phyloP scores from a whole-genome alignment of 2,888 invertebrate species.

The Euzetes globulus region DNA sequence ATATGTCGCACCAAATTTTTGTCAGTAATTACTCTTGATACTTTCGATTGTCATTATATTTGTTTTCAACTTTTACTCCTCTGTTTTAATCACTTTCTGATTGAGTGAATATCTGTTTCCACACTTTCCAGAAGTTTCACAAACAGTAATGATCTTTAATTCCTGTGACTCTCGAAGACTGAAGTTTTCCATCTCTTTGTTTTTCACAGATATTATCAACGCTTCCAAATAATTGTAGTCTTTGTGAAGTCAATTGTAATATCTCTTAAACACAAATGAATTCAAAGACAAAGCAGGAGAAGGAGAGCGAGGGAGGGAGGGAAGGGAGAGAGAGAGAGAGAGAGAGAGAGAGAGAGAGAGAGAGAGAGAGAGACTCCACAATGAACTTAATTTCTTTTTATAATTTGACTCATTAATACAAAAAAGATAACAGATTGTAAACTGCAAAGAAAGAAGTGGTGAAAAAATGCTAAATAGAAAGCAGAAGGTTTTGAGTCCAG shows the following conservation, averaged over 20 bases:
- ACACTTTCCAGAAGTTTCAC: background rate
- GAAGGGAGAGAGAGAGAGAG: background rate
- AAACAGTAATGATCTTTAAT: slow-evolving; percentile 12
- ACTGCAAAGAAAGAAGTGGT: background rate
- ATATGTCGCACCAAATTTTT: background rate
- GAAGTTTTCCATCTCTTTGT: background rate
- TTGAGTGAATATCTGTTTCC: slow-evolving; percentile 4
- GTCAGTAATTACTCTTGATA: background rate
- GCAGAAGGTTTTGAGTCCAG: background rate
- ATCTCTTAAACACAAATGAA: background rate
- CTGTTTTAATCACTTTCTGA: slow-evolving; percentile 22
- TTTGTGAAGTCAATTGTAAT: slow-evolving; percentile 15
- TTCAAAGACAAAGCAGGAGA: background rate
- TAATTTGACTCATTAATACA: no score
- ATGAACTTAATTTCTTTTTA: no score
- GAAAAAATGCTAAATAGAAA: background rate
- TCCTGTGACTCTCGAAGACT: background rate
- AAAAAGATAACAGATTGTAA: no score
- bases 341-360: background rate
- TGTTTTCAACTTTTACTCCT: background rate
- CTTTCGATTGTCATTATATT: background rate
- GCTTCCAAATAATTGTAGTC: slow-evolving; percentile 21
- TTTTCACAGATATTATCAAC: slow-evolving; percentile 8
- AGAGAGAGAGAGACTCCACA: background rate
- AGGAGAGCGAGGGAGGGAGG: background rate